A percentile compares a stretch with the other conserved stretches of the same genome.
Evolutionary conservation across 1,140 invertebrate genomes (phyloP).

Genomic region (Macrobrachium rosenbergii): DNA sequence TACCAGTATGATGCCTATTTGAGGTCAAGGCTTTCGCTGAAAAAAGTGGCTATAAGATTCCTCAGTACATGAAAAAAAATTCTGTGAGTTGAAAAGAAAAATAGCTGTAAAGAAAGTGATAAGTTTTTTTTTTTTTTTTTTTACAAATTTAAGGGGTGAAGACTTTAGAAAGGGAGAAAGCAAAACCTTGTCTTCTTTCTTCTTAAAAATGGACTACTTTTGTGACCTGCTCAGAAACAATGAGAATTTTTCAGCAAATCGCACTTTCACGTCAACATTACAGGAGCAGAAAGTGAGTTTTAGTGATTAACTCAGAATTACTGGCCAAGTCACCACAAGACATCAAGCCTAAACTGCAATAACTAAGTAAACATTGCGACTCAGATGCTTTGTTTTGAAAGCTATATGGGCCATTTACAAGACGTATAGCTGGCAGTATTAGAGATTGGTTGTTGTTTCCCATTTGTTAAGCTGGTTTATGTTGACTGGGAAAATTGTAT

Average conservation of each 20-base stretch:
- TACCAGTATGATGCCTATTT: slow-evolving; percentile 34
- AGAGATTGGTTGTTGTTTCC: slow-evolving; percentile 43
- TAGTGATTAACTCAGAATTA: slow-evolving; percentile 6
- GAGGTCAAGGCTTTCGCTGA: not conserved
- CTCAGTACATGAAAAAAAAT: slow-evolving; percentile 3
- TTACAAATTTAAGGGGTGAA: slow-evolving; percentile 13
- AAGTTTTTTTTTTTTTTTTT: slow-evolving; percentile 21
- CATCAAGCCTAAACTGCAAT: slow-evolving; percentile 47
- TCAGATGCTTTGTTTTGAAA: slow-evolving; percentile 28
- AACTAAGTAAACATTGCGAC: slow-evolving; percentile 34
- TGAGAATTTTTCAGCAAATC: not conserved
- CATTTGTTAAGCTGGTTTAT: slow-evolving; percentile 4
- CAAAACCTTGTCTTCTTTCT: no score
- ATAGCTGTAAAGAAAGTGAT: no score
- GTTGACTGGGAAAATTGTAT: not conserved
- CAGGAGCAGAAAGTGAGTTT: slow-evolving; percentile 7
- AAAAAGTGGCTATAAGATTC: not conserved
- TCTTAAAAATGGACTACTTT: no score
- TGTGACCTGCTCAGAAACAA: no score
- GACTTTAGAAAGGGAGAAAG: not conserved
- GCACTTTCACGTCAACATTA: slow-evolving; percentile 22
- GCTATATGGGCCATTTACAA: slow-evolving; percentile 37
- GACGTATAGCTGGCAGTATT: slow-evolving; percentile 53
- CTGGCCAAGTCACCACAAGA: slow-evolving; percentile 23
- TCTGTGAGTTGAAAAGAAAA: not conserved